Evolutionary conservation across 2,797 vertebrate genomes (phyloP).

Genomic region (Chiloscyllium punctatum): DNA sequence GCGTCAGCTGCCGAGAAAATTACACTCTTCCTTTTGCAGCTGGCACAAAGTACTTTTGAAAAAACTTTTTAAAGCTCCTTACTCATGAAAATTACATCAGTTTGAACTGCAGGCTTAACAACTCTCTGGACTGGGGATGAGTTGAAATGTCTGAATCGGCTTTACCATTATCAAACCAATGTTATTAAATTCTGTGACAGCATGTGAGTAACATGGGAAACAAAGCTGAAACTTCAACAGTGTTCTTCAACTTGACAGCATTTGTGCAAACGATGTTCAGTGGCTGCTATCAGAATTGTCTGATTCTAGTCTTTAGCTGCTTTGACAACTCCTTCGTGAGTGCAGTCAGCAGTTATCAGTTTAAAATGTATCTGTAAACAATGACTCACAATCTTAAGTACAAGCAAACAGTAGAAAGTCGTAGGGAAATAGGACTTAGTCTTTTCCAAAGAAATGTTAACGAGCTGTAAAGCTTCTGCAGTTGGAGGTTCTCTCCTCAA

Average conservation of each 20-base stretch:
- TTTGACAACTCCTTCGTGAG: background rate
- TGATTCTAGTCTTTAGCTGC: background rate
- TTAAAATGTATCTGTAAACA: background rate
- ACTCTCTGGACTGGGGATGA: background rate
- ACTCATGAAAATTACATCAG: background rate
- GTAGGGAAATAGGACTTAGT: background rate
- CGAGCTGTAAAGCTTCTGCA: background rate
- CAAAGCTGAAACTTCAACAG: background rate
- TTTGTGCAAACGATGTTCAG: background rate
- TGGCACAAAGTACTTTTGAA: background rate
- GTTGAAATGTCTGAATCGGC: background rate
- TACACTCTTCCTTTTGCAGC: background rate
- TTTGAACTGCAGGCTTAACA: background rate
- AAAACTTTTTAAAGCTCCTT: background rate
- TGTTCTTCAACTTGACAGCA: background rate
- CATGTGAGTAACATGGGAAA: background rate
- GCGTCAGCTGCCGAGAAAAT: background rate
- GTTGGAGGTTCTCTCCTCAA: background rate
- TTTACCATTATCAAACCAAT: background rate
- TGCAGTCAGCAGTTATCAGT: background rate
- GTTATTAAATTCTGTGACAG: background rate
- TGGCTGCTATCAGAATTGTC: background rate
- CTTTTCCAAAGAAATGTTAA: background rate
- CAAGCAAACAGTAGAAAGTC: background rate
- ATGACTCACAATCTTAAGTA: background rate